Conservation (phyloP, 2,888 invertebrate species). For the Poecilus cupreus region DNA sequence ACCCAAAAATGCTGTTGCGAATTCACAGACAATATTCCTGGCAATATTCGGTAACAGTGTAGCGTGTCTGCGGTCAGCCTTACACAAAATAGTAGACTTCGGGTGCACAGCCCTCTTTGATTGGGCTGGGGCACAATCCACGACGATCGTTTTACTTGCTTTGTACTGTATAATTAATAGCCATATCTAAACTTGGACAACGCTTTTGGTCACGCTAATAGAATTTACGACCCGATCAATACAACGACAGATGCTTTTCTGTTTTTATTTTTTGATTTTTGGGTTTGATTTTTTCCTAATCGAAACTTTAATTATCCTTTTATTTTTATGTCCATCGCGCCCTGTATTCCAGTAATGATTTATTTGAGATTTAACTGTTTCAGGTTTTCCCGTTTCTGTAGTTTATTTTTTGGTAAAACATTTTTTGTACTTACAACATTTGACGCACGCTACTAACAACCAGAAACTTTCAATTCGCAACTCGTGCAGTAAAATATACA, state of each 20-base stretch:
- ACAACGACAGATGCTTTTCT: constrained; percentile 35
- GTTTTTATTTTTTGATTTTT: constrained; percentile 20
- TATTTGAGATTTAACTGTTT: background rate
- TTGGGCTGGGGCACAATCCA: constrained; percentile 47
- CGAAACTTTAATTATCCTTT: constrained; percentile 44
- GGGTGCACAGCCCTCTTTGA: constrained; percentile 33
- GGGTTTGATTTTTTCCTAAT: constrained; percentile 24
- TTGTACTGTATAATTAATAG: constrained; percentile 56
- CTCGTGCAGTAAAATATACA: too few species aligned
- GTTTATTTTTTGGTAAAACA: background rate
- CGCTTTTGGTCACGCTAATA: constrained; percentile 38
- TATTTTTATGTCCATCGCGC: constrained; percentile 19
- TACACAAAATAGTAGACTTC: background rate
- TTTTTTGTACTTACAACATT: too few species aligned
- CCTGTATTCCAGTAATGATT: constrained; percentile 16
- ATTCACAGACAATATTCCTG: too few species aligned
- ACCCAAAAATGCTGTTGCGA: too few species aligned
- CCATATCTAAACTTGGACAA: constrained; percentile 50
- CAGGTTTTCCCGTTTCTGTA: background rate
- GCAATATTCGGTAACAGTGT: constrained; percentile 12
- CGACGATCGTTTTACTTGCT: constrained; percentile 51
- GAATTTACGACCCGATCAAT: constrained; percentile 46
- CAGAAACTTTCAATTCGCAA: too few species aligned
- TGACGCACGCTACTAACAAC: too few species aligned
- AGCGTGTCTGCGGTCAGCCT: background rate